These are phyloP conservation scores for Danionella dracula DNA, from an alignment of 2,797 vertebrate genomes.

Conservation along the genomic window DNA sequence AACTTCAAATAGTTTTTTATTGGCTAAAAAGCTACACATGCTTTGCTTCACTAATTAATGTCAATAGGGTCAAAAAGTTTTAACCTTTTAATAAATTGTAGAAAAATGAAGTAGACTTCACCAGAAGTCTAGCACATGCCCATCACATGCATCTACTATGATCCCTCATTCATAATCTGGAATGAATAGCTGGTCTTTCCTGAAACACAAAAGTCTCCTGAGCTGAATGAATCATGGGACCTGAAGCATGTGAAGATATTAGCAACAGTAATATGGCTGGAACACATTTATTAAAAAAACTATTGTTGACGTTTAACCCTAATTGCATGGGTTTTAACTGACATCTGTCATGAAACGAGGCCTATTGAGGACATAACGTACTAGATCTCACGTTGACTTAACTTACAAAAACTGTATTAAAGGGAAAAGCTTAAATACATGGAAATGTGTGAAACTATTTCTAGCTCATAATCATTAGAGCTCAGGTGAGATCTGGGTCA, in stretches of 20 bases:
- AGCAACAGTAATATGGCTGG: too few species aligned
- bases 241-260: not conserved
- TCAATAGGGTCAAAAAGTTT: too few species aligned
- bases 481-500: constrained; percentile 7
- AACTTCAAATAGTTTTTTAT: too few species aligned
- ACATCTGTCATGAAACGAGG: not conserved
- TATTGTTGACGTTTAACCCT: too few species aligned
- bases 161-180: constrained; percentile 22
- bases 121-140: constrained; percentile 1
- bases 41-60: too few species aligned
- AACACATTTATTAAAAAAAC: too few species aligned
- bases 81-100: too few species aligned
- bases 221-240: not conserved
- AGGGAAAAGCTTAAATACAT: not conserved
- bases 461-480: not conserved
- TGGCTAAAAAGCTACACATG: too few species aligned
- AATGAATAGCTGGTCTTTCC: not conserved
- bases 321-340: not conserved
- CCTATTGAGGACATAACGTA: not conserved
- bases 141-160: constrained; percentile 6
- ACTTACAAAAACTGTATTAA: not conserved
- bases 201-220: not conserved
- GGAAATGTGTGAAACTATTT: constrained; percentile 13
- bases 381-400: not conserved
- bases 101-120: not conserved